phyloP scores from a whole-genome alignment of 2,797 vertebrate genomes.

The Cossypha heuglini region DNA sequence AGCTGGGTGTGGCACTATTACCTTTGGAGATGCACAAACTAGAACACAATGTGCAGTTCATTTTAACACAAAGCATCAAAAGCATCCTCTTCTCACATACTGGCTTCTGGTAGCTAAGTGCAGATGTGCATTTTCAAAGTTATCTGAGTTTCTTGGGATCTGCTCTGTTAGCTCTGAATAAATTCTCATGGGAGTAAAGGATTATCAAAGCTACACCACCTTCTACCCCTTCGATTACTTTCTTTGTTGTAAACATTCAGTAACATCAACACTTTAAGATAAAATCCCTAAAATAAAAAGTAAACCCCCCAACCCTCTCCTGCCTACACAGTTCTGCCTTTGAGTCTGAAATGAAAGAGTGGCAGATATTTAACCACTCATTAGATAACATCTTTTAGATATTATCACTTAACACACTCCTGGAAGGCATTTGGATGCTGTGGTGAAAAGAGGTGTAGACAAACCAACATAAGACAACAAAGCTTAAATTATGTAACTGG shows the following conservation, averaged over 20 bases:
- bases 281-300: conserved; percentile 25
- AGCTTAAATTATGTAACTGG: neutral
- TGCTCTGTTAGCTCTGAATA: neutral
- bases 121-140: neutral
- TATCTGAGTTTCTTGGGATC: neutral
- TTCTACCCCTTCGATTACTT: neutral
- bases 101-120: neutral
- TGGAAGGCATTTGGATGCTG: conserved; percentile 37
- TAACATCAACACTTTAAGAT: neutral
- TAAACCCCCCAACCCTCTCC: neutral
- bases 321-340: conserved; percentile 26
- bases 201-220: neutral
- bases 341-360: conserved; percentile 41
- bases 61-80: neutral
- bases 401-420: neutral
- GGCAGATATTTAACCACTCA: neutral
- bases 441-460: neutral
- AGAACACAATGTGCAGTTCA: neutral
- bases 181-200: neutral
- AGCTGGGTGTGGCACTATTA: neutral
- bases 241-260: conserved; percentile 12
- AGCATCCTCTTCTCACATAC: neutral
- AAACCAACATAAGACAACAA: neutral
- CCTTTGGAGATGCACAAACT: neutral
- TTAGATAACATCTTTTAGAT: no score